Conservation (phyloP, 2,888 invertebrate genomes). For the Resseliella maxima region DNA sequence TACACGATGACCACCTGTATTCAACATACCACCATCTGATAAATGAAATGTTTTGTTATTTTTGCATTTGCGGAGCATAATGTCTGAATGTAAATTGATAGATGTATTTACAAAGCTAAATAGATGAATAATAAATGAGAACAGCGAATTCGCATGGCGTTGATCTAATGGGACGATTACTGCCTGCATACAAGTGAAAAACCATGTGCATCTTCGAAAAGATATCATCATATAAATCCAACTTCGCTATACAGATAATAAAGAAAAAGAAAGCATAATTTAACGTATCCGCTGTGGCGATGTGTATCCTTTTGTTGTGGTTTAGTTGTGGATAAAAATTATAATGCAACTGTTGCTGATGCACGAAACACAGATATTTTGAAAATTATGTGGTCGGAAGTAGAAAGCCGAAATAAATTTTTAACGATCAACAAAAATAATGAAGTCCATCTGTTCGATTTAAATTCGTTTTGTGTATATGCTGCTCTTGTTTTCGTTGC, state of each 20-base stretch:
- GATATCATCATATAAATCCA: slow-evolving; percentile 12
- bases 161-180: neutral
- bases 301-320: slow-evolving; percentile 40
- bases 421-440: slow-evolving; percentile 55
- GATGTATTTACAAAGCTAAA: neutral
- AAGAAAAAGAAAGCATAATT: slow-evolving; percentile 26
- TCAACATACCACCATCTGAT: neutral
- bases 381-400: slow-evolving; percentile 55
- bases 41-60: neutral
- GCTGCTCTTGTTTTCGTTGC: neutral
- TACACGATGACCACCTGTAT: slow-evolving; percentile 12
- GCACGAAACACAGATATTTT: slow-evolving; percentile 46
- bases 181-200: neutral
- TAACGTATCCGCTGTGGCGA: slow-evolving; percentile 38
- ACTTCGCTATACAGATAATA: slow-evolving; percentile 40
- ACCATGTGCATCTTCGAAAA: slow-evolving; percentile 39
- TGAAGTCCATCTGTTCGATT: slow-evolving; percentile 55
- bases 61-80: neutral
- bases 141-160: neutral
- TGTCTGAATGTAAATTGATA: neutral
- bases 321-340: slow-evolving; percentile 6
- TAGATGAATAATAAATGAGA: neutral
- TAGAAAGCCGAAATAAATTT: slow-evolving; percentile 49
- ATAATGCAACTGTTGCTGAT: slow-evolving; percentile 41
- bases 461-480: neutral